Evolutionary conservation across 2,113 vertebrate genomes (phyloP).

Genomic region (Anser brachyrhynchus): DNA sequence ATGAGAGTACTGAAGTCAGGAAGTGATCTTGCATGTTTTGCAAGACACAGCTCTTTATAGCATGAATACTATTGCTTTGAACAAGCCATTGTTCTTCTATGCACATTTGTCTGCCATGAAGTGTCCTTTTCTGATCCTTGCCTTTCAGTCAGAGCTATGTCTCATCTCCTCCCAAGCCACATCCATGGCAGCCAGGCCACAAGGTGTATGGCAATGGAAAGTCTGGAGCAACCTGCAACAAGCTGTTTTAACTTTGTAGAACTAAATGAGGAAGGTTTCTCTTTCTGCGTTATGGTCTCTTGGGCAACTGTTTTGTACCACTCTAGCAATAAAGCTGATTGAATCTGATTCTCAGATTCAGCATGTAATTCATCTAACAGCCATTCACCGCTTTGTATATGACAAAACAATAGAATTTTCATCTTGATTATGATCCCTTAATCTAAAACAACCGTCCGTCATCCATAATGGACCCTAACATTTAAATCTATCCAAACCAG

Average conservation of each 20-base stretch:
- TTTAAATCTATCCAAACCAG: conserved; percentile 22
- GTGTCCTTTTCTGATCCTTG: neutral
- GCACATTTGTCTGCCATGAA: neutral
- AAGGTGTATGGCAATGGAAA: neutral
- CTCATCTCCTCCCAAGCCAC: neutral
- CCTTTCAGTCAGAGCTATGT: neutral
- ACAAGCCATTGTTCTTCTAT: neutral
- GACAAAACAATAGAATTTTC: conserved; percentile 7
- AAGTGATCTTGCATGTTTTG: neutral
- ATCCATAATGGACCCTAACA: neutral
- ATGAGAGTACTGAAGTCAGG: neutral
- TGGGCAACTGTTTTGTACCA: neutral
- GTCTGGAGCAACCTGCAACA: neutral
- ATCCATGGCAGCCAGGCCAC: neutral
- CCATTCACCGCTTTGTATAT: neutral
- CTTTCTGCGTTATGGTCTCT: neutral
- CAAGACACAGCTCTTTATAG: neutral
- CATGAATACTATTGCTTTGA: neutral
- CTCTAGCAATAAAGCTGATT: neutral
- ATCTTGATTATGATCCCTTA: neutral
- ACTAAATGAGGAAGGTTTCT: neutral
- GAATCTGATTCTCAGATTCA: neutral
- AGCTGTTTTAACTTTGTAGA: neutral
- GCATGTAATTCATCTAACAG: neutral
- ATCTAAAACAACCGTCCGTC: neutral